These are phyloP conservation scores for Enteromius afrohamiltoni DNA, from an alignment of 2,797 vertebrate genomes.

Conservation along the genomic window DNA sequence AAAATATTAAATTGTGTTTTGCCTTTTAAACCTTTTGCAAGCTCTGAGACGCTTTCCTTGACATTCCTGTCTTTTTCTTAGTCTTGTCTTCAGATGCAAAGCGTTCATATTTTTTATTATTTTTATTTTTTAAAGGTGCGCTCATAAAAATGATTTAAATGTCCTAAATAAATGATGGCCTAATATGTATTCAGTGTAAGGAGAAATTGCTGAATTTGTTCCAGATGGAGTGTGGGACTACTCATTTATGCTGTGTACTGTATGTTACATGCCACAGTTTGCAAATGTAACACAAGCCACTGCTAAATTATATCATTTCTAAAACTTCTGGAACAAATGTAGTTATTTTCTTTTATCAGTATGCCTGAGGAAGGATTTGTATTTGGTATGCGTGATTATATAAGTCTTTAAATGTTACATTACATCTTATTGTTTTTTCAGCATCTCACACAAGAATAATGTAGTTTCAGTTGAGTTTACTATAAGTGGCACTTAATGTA, in stretches of 20 bases:
- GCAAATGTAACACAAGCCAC: not conserved
- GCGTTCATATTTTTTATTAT: no score
- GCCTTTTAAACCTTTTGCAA: not conserved
- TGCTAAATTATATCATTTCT: not conserved
- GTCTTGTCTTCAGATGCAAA: no score
- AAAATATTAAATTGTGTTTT: not conserved
- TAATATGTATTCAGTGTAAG: not conserved
- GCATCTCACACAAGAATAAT: not conserved
- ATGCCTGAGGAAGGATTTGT: not conserved
- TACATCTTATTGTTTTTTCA: not conserved
- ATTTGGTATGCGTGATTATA: not conserved
- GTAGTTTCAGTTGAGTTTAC: not conserved
- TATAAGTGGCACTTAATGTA: not conserved
- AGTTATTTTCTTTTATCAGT: not conserved
- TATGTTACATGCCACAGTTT: not conserved
- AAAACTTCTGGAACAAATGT: not conserved
- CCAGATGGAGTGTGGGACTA: not conserved
- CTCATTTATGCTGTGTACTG: not conserved
- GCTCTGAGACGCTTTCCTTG: not conserved
- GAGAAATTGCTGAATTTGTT: not conserved
- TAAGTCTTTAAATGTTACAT: not conserved
- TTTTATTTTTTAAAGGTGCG: no score
- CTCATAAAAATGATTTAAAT: no score
- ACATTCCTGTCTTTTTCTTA: not conserved
- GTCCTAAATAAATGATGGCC: no score